Base-by-base conservation (phyloP, 2,888 invertebrate species). In the Sinopyrophorus schimmeli region DNA sequence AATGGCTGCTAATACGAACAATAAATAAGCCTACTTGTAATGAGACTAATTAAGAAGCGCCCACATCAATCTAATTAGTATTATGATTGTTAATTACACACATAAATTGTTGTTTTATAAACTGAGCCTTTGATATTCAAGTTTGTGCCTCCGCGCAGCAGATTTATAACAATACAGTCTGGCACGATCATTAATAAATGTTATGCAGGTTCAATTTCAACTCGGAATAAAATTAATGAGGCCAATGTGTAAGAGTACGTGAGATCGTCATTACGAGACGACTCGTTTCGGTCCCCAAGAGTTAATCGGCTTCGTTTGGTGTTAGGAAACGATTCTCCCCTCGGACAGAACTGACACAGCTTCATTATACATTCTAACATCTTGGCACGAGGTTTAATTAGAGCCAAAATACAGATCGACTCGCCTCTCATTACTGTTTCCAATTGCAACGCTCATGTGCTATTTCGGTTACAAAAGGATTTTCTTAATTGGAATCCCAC, bases 301-400 rank as follows among this genome's bases (percentile, higher is more conserved):
- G 54, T 55, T 62, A 62, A 62, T 62, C 61, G 59, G 61, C 61
- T 62, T 62, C 61, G 59, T 62, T 62, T 62, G 60, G 55, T 55
- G 53, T 52, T 47, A 47, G 47, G 26, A 52, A 27, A 52, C 47
- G 52, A 40, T 41, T 46, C 54, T 47, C 54, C 49, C 46, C 54
- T 54, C 52, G 57, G 57, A 55, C 59, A 59, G 32, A 43, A 37
- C 32, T 51, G 55, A 46, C 55, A 50, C 51, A 44, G 56, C 60
- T 60, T 60, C 60, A 60, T 60, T 59, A 59, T 56, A 59, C 57
- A 60, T 58, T 56, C 57, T 53, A 53, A 55, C 58, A 55, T 57
- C 56, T 57, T 53, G 54, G 55, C 54, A 52, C 48, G 51, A 46
- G 49, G 49, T 55, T 57, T 60, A 60, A 60, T 60, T 60, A 60